phyloP scores from a whole-genome alignment of 1,140 invertebrate genomes.

The Anagrus nilaparvatae region DNA sequence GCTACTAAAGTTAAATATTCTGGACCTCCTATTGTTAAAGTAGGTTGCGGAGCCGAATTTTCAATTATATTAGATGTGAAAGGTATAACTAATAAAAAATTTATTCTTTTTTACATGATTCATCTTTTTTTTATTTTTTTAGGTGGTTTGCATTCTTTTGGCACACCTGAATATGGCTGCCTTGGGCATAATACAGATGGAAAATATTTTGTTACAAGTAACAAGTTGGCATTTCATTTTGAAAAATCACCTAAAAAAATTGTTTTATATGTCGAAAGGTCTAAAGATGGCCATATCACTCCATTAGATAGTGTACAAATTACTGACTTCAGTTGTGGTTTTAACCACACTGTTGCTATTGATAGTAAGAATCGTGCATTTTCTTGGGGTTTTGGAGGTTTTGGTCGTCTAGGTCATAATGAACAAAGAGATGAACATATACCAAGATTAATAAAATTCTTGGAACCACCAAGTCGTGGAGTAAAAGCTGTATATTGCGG shows the following conservation, averaged over 20 bases:
- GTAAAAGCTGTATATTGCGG: conserved; percentile 72
- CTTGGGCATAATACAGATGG: conserved; percentile 88
- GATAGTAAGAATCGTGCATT: conserved; percentile 79
- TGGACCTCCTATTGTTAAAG: conserved; percentile 70
- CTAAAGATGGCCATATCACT: conserved; percentile 73
- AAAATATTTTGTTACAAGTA: conserved; percentile 83
- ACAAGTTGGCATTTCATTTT: conserved; percentile 77
- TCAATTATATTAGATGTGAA: conserved; percentile 83
- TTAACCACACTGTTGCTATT: conserved; percentile 82
- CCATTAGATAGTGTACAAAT: conserved; percentile 81
- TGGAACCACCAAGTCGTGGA: conserved; percentile 73
- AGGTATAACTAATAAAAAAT: conserved; percentile 38
- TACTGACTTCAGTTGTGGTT: conserved; percentile 80
- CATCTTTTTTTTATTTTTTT: background rate
- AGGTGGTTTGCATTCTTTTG: conserved; percentile 73
- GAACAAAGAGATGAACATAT: conserved; percentile 86
- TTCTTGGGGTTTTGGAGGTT: conserved; percentile 91
- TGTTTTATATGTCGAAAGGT: conserved; percentile 77
- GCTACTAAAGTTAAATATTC: conserved; percentile 65
- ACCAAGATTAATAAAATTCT: conserved; percentile 80
- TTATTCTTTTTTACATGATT: background rate
- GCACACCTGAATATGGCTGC: conserved; percentile 85
- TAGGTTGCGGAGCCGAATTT: conserved; percentile 86
- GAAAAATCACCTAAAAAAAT: conserved; percentile 77
- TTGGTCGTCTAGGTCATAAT: conserved; percentile 83